Conservation (phyloP, 2,888 invertebrate species). For the Molorchus minor region DNA sequence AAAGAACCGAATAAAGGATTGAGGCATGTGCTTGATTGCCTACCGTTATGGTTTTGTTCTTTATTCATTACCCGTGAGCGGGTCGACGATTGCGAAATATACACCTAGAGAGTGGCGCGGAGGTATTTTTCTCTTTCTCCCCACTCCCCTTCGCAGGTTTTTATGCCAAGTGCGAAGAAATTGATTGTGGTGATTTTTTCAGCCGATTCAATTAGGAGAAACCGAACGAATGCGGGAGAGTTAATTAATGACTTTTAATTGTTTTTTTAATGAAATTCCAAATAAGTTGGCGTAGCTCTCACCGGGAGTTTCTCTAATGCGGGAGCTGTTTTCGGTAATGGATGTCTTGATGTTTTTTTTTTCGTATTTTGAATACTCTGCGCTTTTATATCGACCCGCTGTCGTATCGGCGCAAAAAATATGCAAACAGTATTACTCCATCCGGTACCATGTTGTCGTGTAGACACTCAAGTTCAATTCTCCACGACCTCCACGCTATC, state of each 20-base stretch:
- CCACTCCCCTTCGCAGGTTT: no score
- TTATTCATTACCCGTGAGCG: conserved; percentile 21
- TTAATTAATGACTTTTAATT: conserved; percentile 34
- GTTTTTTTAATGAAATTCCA: conserved; percentile 34
- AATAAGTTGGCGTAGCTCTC: neutral
- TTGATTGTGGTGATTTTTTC: conserved; percentile 36
- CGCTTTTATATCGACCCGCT: no score
- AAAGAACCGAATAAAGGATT: conserved; percentile 36
- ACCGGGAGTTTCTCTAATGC: no score
- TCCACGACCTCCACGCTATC: no score
- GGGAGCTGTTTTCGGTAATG: no score
- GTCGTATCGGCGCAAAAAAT: no score
- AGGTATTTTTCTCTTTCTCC: conserved; percentile 20
- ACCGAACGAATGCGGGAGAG: conserved; percentile 3
- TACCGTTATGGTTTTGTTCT: conserved; percentile 20
- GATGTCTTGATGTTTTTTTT: no score
- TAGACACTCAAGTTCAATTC: no score
- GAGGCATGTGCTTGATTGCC: conserved; percentile 11
- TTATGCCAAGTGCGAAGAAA: conserved; percentile 21
- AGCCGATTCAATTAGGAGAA: conserved; percentile 32
- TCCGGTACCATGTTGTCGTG: no score
- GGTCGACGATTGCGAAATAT: conserved; percentile 15
- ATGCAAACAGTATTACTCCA: no score
- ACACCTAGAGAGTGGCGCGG: neutral
- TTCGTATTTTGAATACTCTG: no score